phyloP scores from a whole-genome alignment of 2,888 invertebrate genomes.

The Zhengitettix transpicula region DNA sequence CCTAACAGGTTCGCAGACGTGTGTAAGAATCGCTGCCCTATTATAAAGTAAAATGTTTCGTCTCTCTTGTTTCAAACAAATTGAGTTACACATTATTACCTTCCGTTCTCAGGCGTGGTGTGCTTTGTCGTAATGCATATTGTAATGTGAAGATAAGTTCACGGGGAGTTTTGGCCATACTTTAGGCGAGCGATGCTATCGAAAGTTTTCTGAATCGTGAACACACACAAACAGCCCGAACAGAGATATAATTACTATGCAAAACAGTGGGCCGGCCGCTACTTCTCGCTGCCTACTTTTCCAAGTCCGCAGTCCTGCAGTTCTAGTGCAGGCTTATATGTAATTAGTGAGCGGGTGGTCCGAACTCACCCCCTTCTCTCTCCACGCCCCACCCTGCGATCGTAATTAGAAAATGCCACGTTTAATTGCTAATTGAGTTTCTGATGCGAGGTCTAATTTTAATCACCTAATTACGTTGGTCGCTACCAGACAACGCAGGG shows the following conservation, averaged over 20 bases:
- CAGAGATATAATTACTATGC: neutral
- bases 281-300: neutral
- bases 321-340: conserved; percentile 9
- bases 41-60: too few species aligned
- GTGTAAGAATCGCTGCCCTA: too few species aligned
- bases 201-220: too few species aligned
- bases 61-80: too few species aligned
- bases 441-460: conserved; percentile 40
- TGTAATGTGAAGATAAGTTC: too few species aligned
- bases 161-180: too few species aligned
- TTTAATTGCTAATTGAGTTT: conserved; percentile 42
- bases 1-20: too few species aligned
- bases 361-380: neutral
- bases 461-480: conserved; percentile 34
- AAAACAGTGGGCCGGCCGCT: neutral
- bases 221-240: neutral
- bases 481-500: conserved; percentile 5
- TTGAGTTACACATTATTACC: too few species aligned
- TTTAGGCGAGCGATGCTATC: too few species aligned
- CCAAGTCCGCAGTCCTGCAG: conserved; percentile 1
- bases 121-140: too few species aligned
- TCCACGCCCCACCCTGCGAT: conserved; percentile 12
- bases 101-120: too few species aligned
- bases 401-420: conserved; percentile 41
- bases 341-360: conserved; percentile 3